Base-by-base conservation (phyloP, 2,797 vertebrate genomes). In the Chrysocyon brachyurus region DNA sequence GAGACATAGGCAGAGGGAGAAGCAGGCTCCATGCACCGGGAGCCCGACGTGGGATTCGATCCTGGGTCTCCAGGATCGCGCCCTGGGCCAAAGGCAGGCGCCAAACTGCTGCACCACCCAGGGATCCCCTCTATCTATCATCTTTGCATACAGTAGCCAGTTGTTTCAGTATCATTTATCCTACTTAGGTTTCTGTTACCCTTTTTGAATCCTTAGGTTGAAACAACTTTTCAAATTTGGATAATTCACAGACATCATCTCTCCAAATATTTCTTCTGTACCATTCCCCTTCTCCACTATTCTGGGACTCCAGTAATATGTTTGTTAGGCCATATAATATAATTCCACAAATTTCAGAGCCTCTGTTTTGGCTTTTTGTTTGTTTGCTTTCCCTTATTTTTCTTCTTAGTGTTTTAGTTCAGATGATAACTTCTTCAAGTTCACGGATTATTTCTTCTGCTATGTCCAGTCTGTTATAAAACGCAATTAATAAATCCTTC, bases 181-280 rank as follows among this genome's bases (percentile, higher is more conserved):
- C 31, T 46, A 82, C 22, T 52, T 49, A n/a, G 31, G 19, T 36
- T 94, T 94, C 31, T 82, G n/a, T 75, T 82, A 73, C 19, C 28
- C 40, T 61, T 82, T 87, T 85, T n/a, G 31, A 24, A 57, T 87
- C 36, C 81, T 17, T 83, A 26, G 36, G 15, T 84, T 88, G 52
- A 89, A 96, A 9, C 68, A 70, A 89, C 52, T 31, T 54, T 40
- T 66, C 54, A 78, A 70, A 56, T 89, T 78, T 84, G 36, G 36
- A 56, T 86, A 86, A 81, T 36, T 86, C 26, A 61, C 1, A 81
- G 19, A n/a, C 24, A 66, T 73, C 22, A 72, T 36, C 15, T 68
- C 78, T 52, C 77, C 52, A 86, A 63, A 91, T 54, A 68, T 49
- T 81, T 96, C n/a, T 96, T 87, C 64, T 75, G 7, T 70, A 2